Percentiles rank a stretch among this genome's conserved stretches.
Evolutionary conservation across 2,888 invertebrate species (phyloP).

Genomic region (Didymodactylos carnosus): DNA sequence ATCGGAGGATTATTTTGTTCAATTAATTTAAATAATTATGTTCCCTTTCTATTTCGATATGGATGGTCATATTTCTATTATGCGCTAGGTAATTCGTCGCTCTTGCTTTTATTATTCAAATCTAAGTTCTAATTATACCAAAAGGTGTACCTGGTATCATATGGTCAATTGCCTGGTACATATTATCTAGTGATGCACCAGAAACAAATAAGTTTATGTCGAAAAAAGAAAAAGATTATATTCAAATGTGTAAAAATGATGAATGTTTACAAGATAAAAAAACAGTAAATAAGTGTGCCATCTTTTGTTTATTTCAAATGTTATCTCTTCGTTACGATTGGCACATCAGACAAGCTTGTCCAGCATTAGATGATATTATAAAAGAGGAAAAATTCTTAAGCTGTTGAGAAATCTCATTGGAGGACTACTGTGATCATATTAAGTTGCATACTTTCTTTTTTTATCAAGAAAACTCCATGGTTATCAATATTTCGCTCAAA

Average conservation of each 20-base stretch:
- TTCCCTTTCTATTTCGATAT: neutral
- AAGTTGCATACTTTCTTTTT: neutral
- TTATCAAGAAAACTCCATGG: neutral
- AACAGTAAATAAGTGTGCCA: neutral
- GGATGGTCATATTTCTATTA: neutral
- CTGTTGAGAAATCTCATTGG: no score
- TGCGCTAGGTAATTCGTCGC: neutral
- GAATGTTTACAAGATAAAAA: neutral
- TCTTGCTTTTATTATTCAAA: no score
- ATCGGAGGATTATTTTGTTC: neutral
- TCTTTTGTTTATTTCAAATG: no score
- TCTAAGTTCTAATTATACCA: no score
- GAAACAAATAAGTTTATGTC: neutral
- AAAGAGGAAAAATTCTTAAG: no score
- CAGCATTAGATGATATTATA: no score
- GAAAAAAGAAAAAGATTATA: neutral
- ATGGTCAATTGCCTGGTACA: neutral
- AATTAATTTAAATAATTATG: neutral
- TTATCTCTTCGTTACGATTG: no score
- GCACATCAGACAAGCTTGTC: no score
- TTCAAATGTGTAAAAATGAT: neutral
- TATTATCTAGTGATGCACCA: neutral
- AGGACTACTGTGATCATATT: no score
- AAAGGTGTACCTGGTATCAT: neutral
- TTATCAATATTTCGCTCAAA: neutral